Evolutionary conservation across 2,797 vertebrate genomes (phyloP).

Genomic region (Sebastes variabilis): DNA sequence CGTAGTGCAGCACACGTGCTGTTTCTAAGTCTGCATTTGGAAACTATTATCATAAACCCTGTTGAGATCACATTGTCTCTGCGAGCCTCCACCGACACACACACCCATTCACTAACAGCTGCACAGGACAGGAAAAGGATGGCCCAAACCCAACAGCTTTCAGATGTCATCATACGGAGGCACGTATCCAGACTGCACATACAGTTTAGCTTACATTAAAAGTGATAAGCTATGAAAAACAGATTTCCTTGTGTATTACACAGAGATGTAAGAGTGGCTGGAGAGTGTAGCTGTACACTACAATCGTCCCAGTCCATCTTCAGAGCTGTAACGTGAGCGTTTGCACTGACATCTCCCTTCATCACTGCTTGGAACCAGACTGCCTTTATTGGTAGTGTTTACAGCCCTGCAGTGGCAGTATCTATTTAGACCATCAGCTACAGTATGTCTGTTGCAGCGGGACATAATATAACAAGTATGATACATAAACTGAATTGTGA

Average conservation of each 20-base stretch:
- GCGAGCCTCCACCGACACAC: conserved; percentile 14
- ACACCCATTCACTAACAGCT: conserved; percentile 61
- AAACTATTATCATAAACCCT: conserved; percentile 70
- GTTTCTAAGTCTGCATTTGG: conserved; percentile 59
- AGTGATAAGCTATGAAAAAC: conserved; percentile 39
- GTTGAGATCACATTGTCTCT: conserved; percentile 58
- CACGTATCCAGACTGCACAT: conserved; percentile 29
- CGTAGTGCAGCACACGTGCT: conserved; percentile 26
- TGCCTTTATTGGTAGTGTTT: conserved; percentile 85
- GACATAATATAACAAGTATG: conserved; percentile 30
- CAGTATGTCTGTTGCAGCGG: conserved; percentile 28
- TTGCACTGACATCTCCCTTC: conserved; percentile 46
- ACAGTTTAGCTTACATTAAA: conserved; percentile 44
- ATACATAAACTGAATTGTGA: background rate
- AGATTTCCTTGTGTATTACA: conserved; percentile 19
- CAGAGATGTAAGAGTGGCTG: conserved; percentile 7
- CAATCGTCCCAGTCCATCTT: conserved; percentile 61
- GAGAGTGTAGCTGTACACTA: conserved; percentile 16
- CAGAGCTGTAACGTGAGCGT: conserved; percentile 56
- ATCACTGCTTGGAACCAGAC: conserved; percentile 53
- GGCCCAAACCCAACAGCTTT: conserved; percentile 37
- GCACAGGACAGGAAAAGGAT: conserved; percentile 52
- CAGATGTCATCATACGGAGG: conserved; percentile 38
- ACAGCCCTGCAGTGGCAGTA: conserved; percentile 62
- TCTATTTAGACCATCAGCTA: conserved; percentile 73